Conservation (phyloP, 2,797 vertebrate genomes). For the Poecile montanus region DNA sequence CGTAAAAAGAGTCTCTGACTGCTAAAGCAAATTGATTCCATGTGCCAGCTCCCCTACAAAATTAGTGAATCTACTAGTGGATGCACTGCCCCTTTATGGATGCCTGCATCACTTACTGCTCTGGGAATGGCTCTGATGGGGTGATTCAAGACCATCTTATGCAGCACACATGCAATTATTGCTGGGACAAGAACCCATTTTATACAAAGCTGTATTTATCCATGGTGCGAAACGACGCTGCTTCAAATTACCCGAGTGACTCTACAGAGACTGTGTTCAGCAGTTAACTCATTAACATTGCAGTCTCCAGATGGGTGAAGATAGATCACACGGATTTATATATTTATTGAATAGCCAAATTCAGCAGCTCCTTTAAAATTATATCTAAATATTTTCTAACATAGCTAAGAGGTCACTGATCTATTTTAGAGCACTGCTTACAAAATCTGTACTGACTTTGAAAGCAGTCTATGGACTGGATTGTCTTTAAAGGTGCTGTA, state of each 20-base stretch:
- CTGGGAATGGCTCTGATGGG: constrained; percentile 38
- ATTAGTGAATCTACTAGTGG: background rate
- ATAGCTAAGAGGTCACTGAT: constrained; percentile 1
- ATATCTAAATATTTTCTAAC: constrained; percentile 52
- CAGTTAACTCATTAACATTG: constrained; percentile 55
- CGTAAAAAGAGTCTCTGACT: constrained; percentile 29
- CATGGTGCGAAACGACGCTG: constrained; percentile 7
- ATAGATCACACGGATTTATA: constrained; percentile 23
- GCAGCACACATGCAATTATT: constrained; percentile 5
- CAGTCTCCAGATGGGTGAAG: constrained; percentile 32
- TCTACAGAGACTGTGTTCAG: constrained; percentile 46
- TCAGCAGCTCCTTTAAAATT: background rate
- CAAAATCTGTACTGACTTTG: background rate
- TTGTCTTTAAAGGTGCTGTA: background rate
- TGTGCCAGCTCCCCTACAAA: background rate
- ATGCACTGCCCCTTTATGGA: constrained; percentile 27
- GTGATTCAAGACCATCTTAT: constrained; percentile 38
- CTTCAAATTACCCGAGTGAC: constrained; percentile 37
- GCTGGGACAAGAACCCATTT: constrained; percentile 46
- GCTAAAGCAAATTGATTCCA: constrained; percentile 38
- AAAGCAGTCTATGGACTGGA: background rate
- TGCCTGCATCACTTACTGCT: background rate
- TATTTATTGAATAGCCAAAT: constrained; percentile 31
- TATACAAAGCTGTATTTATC: constrained; percentile 57
- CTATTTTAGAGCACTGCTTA: background rate